Conservation (phyloP, 2,113 vertebrate species). For the Danio rerio region GRCz12tu NC_133194.1:33638501-33639000, state of each 20-base stretch:
- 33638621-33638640: too few relatives aligned
- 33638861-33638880: conserved; percentile 5
- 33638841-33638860: conserved; percentile 49
- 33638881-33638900: conserved; percentile 26
- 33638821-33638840: conserved; percentile 45
- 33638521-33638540: too few relatives aligned
- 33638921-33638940: conserved; percentile 47
- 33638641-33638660: too few relatives aligned
- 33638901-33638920: conserved; percentile 51
- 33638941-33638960: conserved; percentile 43
- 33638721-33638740: neutral
- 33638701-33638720: too few relatives aligned
- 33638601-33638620: too few relatives aligned
- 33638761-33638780: conserved; percentile 25
- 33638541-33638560: too few relatives aligned
- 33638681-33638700: too few relatives aligned
- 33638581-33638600: too few relatives aligned
- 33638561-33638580: too few relatives aligned
- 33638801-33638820: conserved; percentile 40
- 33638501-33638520: too few relatives aligned
- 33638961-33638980: conserved; percentile 34
- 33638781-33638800: conserved; percentile 8
- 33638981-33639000: conserved; percentile 52
- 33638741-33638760: conserved; percentile 18
- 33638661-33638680: too few relatives aligned